Evolutionary conservation across 1,140 invertebrate genomes (phyloP).

Genomic region (Tetramorium alpestre): DNA sequence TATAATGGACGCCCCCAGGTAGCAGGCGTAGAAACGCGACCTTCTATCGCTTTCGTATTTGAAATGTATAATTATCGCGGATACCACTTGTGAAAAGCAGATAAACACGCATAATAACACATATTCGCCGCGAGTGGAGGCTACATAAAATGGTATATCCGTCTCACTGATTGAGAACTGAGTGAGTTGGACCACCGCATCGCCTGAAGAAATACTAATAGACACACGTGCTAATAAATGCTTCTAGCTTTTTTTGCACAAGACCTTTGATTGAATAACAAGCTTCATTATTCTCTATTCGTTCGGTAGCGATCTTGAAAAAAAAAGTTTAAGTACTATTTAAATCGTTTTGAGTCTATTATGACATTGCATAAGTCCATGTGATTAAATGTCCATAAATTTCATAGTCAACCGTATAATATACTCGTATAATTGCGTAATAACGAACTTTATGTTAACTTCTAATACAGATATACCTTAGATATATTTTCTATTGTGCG

Average conservation of each 20-base stretch:
- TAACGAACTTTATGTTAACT: background rate
- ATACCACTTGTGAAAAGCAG: constrained; percentile 35
- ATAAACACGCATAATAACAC: constrained; percentile 51
- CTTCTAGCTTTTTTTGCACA: background rate
- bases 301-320: background rate
- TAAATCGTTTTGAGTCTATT: background rate
- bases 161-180: constrained; percentile 24
- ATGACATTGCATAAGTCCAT: constrained; percentile 5
- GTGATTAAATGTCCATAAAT: constrained; percentile 28
- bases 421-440: background rate
- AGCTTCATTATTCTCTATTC: constrained; percentile 15
- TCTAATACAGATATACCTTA: background rate
- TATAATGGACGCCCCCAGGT: constrained; percentile 32
- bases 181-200: constrained; percentile 7
- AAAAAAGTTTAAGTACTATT: background rate
- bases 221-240: constrained; percentile 28
- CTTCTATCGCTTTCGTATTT: constrained; percentile 33
- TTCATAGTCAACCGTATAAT: background rate
- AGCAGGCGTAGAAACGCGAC: constrained; percentile 45
- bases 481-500: background rate
- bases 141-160: constrained; percentile 31
- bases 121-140: constrained; percentile 14
- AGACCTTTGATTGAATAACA: constrained; percentile 22
- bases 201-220: constrained; percentile 30
- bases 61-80: constrained; percentile 46